These are phyloP conservation scores for Polypedilum pembai DNA, from an alignment of 1,140 invertebrate genomes.

Conservation along the genomic window DNA sequence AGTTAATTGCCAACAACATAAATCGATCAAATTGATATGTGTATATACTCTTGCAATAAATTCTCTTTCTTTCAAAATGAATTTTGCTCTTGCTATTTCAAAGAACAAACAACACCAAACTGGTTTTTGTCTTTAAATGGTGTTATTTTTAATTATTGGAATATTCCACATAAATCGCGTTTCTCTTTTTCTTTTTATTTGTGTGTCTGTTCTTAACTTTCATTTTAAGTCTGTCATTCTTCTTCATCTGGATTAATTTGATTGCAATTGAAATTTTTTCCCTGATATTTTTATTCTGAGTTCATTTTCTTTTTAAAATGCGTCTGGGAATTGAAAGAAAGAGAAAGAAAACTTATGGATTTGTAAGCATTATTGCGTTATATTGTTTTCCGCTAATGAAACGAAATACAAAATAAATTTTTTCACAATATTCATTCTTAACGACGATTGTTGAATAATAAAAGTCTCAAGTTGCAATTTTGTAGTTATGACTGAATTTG, in stretches of 20 bases:
- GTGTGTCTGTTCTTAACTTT: not conserved
- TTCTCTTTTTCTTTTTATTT: not conserved
- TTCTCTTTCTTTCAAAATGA: not conserved
- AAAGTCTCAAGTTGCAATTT: not conserved
- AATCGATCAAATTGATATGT: constrained; percentile 5
- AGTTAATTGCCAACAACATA: not conserved
- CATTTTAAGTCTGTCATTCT: not conserved
- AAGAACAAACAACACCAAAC: not conserved
- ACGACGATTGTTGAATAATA: constrained; percentile 11
- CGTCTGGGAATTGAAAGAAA: no score
- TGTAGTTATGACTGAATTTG: not conserved
- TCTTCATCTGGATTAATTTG: not conserved
- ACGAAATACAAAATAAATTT: not conserved
- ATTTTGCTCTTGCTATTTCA: not conserved
- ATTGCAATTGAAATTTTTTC: not conserved
- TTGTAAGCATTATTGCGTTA: constrained; percentile 5
- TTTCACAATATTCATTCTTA: no score
- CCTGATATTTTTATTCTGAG: no score
- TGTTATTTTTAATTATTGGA: constrained; percentile 1
- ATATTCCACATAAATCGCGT: not conserved
- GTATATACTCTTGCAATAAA: not conserved
- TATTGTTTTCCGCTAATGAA: not conserved
- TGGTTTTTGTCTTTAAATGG: not conserved
- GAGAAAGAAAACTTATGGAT: not conserved
- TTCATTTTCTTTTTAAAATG: no score